Percentiles rank a stretch among this genome's conserved stretches.
Evolutionary conservation across 1,140 invertebrate species (phyloP).

Genomic region (Ceratosolen solmsi): DNA sequence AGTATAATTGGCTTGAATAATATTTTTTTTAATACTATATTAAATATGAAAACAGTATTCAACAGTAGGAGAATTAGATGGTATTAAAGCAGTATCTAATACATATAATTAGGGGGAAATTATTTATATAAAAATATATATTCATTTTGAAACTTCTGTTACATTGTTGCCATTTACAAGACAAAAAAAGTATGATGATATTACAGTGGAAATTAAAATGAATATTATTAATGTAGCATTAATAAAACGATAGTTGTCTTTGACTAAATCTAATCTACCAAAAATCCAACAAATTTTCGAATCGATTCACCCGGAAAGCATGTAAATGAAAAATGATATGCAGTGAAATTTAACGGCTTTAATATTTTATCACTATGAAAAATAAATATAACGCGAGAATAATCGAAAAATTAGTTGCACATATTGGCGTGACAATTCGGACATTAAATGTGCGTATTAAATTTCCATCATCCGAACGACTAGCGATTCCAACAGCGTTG

Average conservation of each 20-base stretch:
- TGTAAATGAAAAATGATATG: neutral
- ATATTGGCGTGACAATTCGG: neutral
- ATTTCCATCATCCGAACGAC: neutral
- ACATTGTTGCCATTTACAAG: constrained; percentile 18
- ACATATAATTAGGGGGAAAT: too few relatives aligned
- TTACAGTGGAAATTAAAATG: too few relatives aligned
- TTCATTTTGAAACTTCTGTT: neutral
- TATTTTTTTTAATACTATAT: too few relatives aligned
- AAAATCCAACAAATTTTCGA: too few relatives aligned
- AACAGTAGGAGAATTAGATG: too few relatives aligned
- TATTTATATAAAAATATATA: neutral
- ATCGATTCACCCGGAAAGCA: too few relatives aligned
- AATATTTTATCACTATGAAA: neutral
- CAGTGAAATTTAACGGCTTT: neutral
- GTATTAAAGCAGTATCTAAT: too few relatives aligned
- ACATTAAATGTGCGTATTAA: neutral
- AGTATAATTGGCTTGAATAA: too few relatives aligned
- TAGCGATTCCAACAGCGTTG: neutral
- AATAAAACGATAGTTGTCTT: too few relatives aligned
- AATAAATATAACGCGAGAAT: neutral
- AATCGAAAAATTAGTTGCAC: neutral
- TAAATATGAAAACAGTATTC: too few relatives aligned
- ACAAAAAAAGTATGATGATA: neutral
- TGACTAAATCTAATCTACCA: too few relatives aligned
- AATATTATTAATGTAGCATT: too few relatives aligned